Percentiles rank a stretch among this genome's conserved stretches.
Evolutionary conservation across 2,888 invertebrate species (phyloP).

Genomic region (Lycophotia porphyrea): DNA sequence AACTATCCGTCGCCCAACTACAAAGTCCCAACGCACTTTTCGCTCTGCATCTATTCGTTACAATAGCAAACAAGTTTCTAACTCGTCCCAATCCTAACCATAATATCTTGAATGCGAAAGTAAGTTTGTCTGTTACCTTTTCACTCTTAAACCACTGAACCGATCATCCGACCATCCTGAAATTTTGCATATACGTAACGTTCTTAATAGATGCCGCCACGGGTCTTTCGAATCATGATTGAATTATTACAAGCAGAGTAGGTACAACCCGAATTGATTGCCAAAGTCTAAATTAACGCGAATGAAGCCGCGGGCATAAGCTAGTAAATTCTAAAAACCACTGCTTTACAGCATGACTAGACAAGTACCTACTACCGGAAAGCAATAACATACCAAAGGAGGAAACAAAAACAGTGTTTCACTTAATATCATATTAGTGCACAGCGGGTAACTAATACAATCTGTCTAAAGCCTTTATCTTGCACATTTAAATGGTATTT

Average conservation of each 20-base stretch:
- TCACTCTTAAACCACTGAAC: too few species aligned
- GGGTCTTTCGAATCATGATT: too few species aligned
- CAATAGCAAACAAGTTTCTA: background rate
- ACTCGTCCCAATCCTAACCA: background rate
- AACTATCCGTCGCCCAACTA: background rate
- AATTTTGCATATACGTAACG: too few species aligned
- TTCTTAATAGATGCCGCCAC: too few species aligned
- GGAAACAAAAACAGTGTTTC: background rate
- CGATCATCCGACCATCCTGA: too few species aligned
- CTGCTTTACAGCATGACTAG: background rate
- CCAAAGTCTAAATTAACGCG: too few species aligned
- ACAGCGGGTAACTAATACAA: background rate
- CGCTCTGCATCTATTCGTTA: background rate
- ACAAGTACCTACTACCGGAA: constrained; percentile 1
- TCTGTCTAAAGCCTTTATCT: background rate
- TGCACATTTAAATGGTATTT: background rate
- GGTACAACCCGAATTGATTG: too few species aligned
- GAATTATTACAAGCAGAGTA: too few species aligned
- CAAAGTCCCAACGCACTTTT: background rate
- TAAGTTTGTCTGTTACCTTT: too few species aligned
- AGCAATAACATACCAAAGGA: background rate
- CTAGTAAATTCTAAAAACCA: background rate
- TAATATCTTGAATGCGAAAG: too few species aligned
- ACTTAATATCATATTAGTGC: background rate
- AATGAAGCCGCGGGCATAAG: too few species aligned